Evolutionary conservation across 2,888 invertebrate species (phyloP).

Genomic region (Ariolimax columbianus): DNA sequence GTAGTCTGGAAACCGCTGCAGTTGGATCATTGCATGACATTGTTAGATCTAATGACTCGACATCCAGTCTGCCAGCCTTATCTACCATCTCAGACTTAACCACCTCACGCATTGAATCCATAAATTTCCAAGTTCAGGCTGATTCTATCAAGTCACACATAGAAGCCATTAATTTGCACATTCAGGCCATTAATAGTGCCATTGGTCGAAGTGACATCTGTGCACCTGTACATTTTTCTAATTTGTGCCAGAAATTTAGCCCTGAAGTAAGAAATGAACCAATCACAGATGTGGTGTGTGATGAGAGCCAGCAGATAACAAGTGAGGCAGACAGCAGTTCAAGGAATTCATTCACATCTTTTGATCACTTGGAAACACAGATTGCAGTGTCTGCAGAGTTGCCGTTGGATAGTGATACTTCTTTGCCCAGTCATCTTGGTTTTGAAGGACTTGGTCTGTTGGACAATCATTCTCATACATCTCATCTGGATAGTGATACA

Average conservation of each 20-base stretch:
- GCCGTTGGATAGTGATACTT: neutral
- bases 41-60: neutral
- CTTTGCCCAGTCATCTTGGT: neutral
- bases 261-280: neutral
- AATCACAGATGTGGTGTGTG: too few species aligned
- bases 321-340: too few species aligned
- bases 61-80: neutral
- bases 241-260: neutral
- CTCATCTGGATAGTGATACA: neutral
- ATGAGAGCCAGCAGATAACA: neutral
- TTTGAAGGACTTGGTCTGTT: neutral
- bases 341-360: neutral
- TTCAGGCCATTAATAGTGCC: constrained; percentile 11
- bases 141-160: constrained; percentile 36
- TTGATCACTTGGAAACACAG: neutral
- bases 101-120: constrained; percentile 20
- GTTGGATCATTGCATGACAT: constrained; percentile 33
- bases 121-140: constrained; percentile 17
- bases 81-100: neutral
- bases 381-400: neutral
- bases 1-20: constrained; percentile 13
- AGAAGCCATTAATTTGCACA: constrained; percentile 38
- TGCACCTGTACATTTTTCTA: neutral
- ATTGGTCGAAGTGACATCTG: constrained; percentile 4
- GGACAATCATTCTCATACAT: neutral